These are phyloP conservation scores for Serrognathus titanus DNA, from an alignment of 2,888 invertebrate species.

Conservation along the genomic window DNA sequence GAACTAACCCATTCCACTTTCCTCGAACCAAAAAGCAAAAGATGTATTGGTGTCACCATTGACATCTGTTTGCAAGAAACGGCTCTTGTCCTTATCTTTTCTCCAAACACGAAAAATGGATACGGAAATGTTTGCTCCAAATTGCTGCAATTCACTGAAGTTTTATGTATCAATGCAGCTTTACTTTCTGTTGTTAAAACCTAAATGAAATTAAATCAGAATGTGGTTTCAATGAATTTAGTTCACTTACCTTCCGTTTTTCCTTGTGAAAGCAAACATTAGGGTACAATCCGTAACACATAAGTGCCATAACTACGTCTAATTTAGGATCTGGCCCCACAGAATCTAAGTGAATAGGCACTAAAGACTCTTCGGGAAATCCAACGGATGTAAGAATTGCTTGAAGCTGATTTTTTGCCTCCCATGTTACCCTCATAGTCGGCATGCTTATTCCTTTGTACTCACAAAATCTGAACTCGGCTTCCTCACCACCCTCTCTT, in stretches of 20 bases:
- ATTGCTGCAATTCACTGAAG: constrained; percentile 91
- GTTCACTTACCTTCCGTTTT: constrained; percentile 71
- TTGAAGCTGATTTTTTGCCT: constrained; percentile 73
- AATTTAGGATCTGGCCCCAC: constrained; percentile 73
- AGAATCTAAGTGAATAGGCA: constrained; percentile 71
- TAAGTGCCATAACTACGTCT: constrained; percentile 79
- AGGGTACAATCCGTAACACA: constrained; percentile 92
- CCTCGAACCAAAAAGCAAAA: constrained; percentile 88
- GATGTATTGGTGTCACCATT: constrained; percentile 91
- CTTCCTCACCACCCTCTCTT: constrained; percentile 64
- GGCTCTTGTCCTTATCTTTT: constrained; percentile 94
- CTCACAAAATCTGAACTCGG: constrained; percentile 85
- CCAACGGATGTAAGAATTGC: constrained; percentile 67
- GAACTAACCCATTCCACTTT: constrained; percentile 70
- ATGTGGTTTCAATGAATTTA: background rate
- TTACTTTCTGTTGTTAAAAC: constrained; percentile 94
- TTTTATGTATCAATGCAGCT: constrained; percentile 92
- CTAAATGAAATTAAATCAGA: constrained; percentile 39
- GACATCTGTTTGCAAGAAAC: constrained; percentile 93
- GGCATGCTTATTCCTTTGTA: constrained; percentile 85
- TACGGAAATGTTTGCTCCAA: constrained; percentile 81
- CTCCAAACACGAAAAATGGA: constrained; percentile 96
- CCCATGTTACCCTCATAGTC: constrained; percentile 86
- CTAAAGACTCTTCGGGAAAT: constrained; percentile 85
- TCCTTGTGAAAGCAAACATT: constrained; percentile 96